Conservation (phyloP, 2,888 invertebrate genomes). For the Rhimphoctona megacephalus region DNA sequence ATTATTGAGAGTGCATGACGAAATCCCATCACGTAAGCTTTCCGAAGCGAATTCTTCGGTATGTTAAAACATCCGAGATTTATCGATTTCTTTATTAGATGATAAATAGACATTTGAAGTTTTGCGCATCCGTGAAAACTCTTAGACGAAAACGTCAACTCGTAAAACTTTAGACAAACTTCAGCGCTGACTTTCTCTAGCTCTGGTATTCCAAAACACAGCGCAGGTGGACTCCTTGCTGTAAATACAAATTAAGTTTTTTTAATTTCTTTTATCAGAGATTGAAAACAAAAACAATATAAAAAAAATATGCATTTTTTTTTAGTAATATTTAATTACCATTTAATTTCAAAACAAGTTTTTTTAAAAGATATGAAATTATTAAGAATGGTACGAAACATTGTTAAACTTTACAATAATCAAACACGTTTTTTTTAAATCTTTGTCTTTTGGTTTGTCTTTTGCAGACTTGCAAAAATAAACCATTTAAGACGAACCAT, state of each 20-base stretch:
- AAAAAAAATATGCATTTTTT: neutral
- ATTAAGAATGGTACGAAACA: too few species aligned
- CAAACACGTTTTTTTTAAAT: too few species aligned
- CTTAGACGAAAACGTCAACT: conserved; percentile 72
- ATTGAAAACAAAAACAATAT: neutral
- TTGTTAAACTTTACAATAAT: too few species aligned
- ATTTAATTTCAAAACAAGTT: neutral
- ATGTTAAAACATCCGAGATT: conserved; percentile 76
- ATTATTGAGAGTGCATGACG: neutral
- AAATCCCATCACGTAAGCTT: neutral
- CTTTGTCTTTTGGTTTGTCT: too few species aligned
- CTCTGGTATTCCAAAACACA: conserved; percentile 77
- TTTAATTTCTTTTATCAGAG: neutral
- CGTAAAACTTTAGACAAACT: conserved; percentile 77
- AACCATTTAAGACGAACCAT: too few species aligned
- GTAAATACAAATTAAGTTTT: conserved; percentile 51
- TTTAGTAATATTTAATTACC: neutral
- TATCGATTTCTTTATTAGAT: conserved; percentile 68
- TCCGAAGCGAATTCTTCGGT: conserved; percentile 19
- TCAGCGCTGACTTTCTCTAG: conserved; percentile 73
- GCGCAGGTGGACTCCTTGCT: conserved; percentile 80
- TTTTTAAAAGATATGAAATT: too few species aligned
- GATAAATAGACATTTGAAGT: conserved; percentile 66
- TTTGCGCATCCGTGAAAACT: conserved; percentile 76
- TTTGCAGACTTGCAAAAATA: too few species aligned